Base-by-base conservation (phyloP, 2,888 invertebrate genomes). In the Cheilosia grossa region DNA sequence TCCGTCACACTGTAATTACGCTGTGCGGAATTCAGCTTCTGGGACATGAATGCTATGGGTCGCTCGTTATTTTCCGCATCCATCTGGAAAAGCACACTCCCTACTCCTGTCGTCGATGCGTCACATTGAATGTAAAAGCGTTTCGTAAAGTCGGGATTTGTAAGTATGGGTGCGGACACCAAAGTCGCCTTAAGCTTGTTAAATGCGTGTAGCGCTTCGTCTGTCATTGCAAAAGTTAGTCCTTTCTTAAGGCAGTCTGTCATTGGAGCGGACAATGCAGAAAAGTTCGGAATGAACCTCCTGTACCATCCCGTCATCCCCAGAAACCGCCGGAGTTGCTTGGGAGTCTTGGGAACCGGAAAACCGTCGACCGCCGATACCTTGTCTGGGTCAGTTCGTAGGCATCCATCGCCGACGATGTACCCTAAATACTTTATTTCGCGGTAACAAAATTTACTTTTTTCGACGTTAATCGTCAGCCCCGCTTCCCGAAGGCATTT, bases 341-440 rank as follows among this genome's bases (percentile, higher is more conserved):
- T 47, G 19, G 17, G 47, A 47, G 47, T 47, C 17, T 47, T 47
- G n/a, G 47, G 47, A 47, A 47, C 47, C 19, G 47, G 47, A 47
- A 47, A 47, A 2, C 6, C 10, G 3, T 47, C 47, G 47, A 47
- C 47, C 47, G 9, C 47, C 47, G 47, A 47, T n/a, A 42, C 42
- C n/a, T 42, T 42, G 42, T 42, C n/a, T 15, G 15, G 15, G n/a
- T 42, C 42, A 15, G 42, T n/a, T 15, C 42, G n/a, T 42, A 37
- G 33, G 33, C 33, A 37, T 37, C 44, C 44, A 17, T 44, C 44
- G n/a, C 64, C 64, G 13, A 64, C 49, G 2, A 64, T 21, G 24
- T 66, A 66, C 1, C 37, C 64, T 1, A 64, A 21, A 15, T 49
- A 64, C 7, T 51, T 64, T 9, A 64, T 37, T 19, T 64, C 64